A percentile compares a stretch with the other conserved stretches of the same genome.
Evolutionary conservation across 1,140 invertebrate genomes (phyloP).

Genomic region (Drosophila bocqueti): DNA sequence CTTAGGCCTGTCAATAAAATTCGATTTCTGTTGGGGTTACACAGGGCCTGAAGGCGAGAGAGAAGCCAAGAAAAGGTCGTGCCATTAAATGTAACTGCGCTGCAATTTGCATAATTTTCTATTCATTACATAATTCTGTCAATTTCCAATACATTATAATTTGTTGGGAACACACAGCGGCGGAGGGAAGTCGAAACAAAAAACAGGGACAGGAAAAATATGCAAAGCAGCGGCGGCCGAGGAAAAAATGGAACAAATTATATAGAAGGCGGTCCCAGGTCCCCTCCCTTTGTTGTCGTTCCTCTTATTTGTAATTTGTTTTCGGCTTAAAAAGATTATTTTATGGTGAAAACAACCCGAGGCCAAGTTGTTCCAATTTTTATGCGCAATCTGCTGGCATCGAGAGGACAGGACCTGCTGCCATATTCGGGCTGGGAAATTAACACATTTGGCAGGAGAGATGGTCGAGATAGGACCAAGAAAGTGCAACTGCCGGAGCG

Average conservation of each 20-base stretch:
- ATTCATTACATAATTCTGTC: conserved; percentile 85
- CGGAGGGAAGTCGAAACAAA: conserved; percentile 38
- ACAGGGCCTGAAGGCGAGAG: not conserved
- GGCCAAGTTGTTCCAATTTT: conserved; percentile 67
- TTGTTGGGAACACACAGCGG: conserved; percentile 53
- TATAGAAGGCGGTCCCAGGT: conserved; percentile 30
- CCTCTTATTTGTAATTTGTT: conserved; percentile 78
- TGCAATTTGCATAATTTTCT: conserved; percentile 85
- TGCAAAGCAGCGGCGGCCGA: conserved; percentile 50
- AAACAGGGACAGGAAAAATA: conserved; percentile 49
- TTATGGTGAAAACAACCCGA: conserved; percentile 80
- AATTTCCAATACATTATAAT: conserved; percentile 85
- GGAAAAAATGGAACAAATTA: conserved; percentile 64
- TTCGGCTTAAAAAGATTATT: conserved; percentile 83
- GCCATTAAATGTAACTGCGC: conserved; percentile 84
- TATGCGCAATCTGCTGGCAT: conserved; percentile 72
- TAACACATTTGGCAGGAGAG: conserved; percentile 41
- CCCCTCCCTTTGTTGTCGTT: conserved; percentile 16
- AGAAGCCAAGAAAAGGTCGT: conserved; percentile 64
- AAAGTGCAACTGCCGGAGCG: conserved; percentile 12
- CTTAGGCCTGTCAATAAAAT: conserved; percentile 52
- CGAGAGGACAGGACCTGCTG: conserved; percentile 13
- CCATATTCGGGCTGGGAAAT: conserved; percentile 38
- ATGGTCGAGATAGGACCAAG: conserved; percentile 24
- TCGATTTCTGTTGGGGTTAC: conserved; percentile 42